Evolutionary conservation across 2,113 vertebrate genomes (phyloP), one percentile per base, ranked within the genome.

Genomic region (Columba janthina): DNA sequence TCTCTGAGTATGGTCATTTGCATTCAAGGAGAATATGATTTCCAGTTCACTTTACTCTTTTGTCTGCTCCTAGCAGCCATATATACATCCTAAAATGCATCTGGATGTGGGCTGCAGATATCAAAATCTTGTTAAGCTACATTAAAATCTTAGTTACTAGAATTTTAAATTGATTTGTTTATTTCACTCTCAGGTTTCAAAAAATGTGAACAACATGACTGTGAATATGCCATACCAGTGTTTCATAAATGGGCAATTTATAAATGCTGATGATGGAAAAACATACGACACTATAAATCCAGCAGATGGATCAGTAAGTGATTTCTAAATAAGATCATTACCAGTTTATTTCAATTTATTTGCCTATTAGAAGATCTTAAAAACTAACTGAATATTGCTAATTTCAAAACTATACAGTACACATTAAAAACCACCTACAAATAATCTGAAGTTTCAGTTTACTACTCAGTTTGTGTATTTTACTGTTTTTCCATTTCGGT

Each of bases 141-240:
- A 42, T 46, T 57, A 80, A 81, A 96, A 87, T 57, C 13, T 42
- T 42, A 40, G 4, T 61, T 78, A 48, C 44, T 50, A n/a, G 40
- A 79, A 64, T 34, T 24, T 28, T 11, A 38, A 61, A 48, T 12
- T 53, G 12, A 78, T 32, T 62, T 82, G 12, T 71, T 75, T 85
- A 32, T 91, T 93, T 96, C 58, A 85, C n/a, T 83, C 36, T 22
- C 83, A 99, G 98, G 95, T 98, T 92, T 97, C 97, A 51, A 98
- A 98, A 97, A 94, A 98, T 53, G 75, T 98, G 53, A 98, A 98
- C 84, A 97, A 97, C 64, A 98, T 98, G 98, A 98, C 97, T 14
- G 96, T 99, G 88, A 98, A 98, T 84, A 98, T 99, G 97, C 98
- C 98, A 4, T 96, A 98, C 92, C 98, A 99, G 57, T 99, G 98